Conservation (phyloP, 64 coral and sea anemone genomes). For the Pachyseris speciosa region DNA sequence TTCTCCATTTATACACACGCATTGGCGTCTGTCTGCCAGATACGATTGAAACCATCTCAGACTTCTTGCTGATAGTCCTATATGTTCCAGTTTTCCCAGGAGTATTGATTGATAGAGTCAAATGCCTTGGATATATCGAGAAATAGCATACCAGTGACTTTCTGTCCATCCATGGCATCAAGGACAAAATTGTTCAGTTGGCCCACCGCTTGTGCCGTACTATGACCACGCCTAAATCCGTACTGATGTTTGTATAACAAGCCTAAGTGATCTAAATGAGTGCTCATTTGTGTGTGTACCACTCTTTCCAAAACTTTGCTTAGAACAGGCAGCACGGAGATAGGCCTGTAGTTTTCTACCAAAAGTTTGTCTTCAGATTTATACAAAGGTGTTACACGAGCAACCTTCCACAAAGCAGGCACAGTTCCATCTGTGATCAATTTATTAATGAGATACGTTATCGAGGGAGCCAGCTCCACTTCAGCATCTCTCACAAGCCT, state of each 20-base stretch:
- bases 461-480: conserved; percentile 5
- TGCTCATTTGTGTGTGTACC: conserved; percentile 46
- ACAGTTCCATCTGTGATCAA: conserved; percentile 10
- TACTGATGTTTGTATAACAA: conserved; percentile 57
- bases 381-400: background rate
- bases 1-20: conserved; percentile 39
- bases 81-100: conserved; percentile 14
- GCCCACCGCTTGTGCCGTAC: conserved; percentile 45
- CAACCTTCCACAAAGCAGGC: background rate
- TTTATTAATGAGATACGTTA: conserved; percentile 18
- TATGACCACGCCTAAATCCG: conserved; percentile 50
- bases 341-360: conserved; percentile 62
- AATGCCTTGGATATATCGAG: conserved; percentile 50
- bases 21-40: conserved; percentile 45
- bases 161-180: conserved; percentile 40
- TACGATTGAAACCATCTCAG: conserved; percentile 50
- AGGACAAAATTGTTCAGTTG: conserved; percentile 51
- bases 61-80: background rate
- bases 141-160: background rate
- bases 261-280: background rate
- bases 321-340: conserved; percentile 39
- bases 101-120: conserved; percentile 58
- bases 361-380: conserved; percentile 14
- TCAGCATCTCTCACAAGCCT: conserved; percentile 21
- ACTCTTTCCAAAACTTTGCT: conserved; percentile 50